phyloP scores from a whole-genome alignment of 2,113 vertebrate species.

The Propithecus coquereli region DNA sequence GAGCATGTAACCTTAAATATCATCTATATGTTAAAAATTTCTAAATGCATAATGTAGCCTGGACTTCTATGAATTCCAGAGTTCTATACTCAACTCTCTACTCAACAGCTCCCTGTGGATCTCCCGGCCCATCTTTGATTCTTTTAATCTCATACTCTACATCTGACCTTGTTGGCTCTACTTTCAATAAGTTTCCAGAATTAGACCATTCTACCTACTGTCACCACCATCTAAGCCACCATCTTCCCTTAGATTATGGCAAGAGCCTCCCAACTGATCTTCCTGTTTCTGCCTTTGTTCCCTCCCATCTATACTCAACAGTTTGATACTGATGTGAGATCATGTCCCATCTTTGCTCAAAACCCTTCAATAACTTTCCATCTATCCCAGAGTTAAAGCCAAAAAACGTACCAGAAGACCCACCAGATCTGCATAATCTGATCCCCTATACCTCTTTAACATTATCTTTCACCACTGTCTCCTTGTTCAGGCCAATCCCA shows the following conservation, averaged over 20 bases:
- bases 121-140: neutral
- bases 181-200: neutral
- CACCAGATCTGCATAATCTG: neutral
- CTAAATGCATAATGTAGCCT: neutral
- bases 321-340: neutral
- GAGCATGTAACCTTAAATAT: neutral
- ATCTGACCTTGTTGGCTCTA: neutral
- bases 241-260: neutral
- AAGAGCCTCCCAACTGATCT: neutral
- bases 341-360: neutral
- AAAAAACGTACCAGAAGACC: neutral
- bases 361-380: neutral
- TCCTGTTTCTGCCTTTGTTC: neutral
- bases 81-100: neutral
- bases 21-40: neutral
- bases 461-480: neutral
- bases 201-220: neutral
- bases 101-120: neutral
- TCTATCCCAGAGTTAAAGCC: neutral
- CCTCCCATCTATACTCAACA: neutral
- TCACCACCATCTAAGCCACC: neutral
- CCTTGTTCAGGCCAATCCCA: neutral
- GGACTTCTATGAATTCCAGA: neutral
- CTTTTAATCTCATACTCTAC: neutral
- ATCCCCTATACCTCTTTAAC: neutral